A percentile compares a stretch with the other conserved stretches of the same genome.
Conservation (phyloP, 1,140 invertebrate genomes). For the Psilanteris sp. region DNA sequence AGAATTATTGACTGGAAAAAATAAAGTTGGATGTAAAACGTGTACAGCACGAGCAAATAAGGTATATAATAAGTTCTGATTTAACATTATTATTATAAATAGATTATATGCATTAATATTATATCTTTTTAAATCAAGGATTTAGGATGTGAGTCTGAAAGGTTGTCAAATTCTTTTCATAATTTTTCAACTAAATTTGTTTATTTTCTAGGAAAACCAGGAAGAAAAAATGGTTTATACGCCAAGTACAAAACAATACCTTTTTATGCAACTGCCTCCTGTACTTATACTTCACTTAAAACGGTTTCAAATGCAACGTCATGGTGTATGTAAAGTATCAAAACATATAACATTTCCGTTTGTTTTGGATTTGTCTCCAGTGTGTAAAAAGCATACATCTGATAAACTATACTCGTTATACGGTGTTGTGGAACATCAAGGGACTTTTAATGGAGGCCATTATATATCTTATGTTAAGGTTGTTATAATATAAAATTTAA, state of each 20-base stretch:
- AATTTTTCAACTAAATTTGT: no score
- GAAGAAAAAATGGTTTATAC: slow-evolving; percentile 90
- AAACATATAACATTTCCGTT: slow-evolving; percentile 93
- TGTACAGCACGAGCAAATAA: slow-evolving; percentile 88
- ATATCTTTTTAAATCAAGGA: no score
- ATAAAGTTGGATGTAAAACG: slow-evolving; percentile 94
- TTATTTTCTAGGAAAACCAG: slow-evolving; percentile 72
- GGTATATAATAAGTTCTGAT: no score
- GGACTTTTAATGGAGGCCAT: slow-evolving; percentile 93
- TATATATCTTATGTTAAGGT: slow-evolving; percentile 97
- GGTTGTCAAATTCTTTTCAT: no score
- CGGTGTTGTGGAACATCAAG: slow-evolving; percentile 96
- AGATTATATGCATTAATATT: no score
- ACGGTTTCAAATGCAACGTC: slow-evolving; percentile 86
- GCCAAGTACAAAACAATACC: slow-evolving; percentile 94
- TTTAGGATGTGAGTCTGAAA: no score
- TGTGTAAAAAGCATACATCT: slow-evolving; percentile 89
- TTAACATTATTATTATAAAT: no score
- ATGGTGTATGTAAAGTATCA: slow-evolving; percentile 87
- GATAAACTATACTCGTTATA: slow-evolving; percentile 92
- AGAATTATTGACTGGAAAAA: slow-evolving; percentile 93
- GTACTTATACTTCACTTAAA: slow-evolving; percentile 97
- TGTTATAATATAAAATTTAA: no score
- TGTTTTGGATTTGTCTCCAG: slow-evolving; percentile 92
- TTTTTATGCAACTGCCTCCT: slow-evolving; percentile 93